Conservation (phyloP, 2,888 invertebrate genomes). For the Polymixis flavicincta region DNA sequence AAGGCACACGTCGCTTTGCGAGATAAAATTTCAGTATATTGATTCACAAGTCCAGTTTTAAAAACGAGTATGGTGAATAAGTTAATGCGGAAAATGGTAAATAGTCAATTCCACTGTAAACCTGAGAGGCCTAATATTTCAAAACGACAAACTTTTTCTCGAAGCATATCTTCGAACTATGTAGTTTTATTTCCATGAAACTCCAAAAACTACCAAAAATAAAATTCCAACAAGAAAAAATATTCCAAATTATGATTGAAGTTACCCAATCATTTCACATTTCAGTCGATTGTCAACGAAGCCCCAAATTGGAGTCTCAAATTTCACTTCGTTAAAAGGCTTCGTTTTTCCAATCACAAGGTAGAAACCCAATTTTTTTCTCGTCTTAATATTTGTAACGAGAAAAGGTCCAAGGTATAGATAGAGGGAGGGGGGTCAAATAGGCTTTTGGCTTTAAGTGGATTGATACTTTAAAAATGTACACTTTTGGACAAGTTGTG, state of each 20-base stretch:
- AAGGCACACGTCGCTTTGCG: too few species aligned
- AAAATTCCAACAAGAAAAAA: neutral
- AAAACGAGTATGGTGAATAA: neutral
- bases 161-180: neutral
- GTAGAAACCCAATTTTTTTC: conserved; percentile 44
- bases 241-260: neutral
- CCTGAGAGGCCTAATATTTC: neutral
- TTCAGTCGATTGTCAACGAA: conserved; percentile 39
- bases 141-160: neutral
- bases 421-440: conserved; percentile 9
- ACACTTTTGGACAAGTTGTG: conserved; percentile 34
- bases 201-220: neutral
- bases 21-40: too few species aligned
- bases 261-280: conserved; percentile 23
- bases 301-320: conserved; percentile 42
- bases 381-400: conserved; percentile 41
- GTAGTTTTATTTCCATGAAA: neutral
- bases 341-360: conserved; percentile 55
- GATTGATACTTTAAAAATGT: conserved; percentile 47
- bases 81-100: neutral
- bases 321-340: conserved; percentile 55
- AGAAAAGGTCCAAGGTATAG: conserved; percentile 32
- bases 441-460: conserved; percentile 44
- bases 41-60: neutral
- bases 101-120: neutral